Percentiles rank a stretch among this genome's conserved stretches.
phyloP scores from a whole-genome alignment of 2,888 invertebrate genomes.

The Leptopterna dolabrata region DNA sequence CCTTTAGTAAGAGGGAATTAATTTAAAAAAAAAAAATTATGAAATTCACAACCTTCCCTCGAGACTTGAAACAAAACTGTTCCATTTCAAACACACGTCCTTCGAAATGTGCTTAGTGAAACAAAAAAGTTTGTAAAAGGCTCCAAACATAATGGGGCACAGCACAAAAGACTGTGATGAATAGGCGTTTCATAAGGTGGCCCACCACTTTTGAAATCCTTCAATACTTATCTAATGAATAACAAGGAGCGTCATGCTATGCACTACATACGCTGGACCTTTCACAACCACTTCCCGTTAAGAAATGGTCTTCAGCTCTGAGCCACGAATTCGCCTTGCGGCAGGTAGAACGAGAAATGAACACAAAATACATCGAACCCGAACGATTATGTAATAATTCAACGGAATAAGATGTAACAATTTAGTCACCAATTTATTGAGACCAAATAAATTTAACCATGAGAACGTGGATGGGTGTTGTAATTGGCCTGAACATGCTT shows the following conservation, averaged over 20 bases:
- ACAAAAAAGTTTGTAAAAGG: neutral
- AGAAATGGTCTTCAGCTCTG: neutral
- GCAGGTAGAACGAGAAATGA: neutral
- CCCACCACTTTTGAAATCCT: conserved; percentile 8
- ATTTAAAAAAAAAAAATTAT: neutral
- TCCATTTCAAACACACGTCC: neutral
- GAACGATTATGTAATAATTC: too few species aligned
- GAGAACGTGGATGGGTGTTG: too few species aligned
- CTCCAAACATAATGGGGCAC: neutral
- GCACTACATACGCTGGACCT: conserved; percentile 18
- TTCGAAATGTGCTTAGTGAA: neutral
- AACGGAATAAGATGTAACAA: too few species aligned
- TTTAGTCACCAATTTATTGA: too few species aligned
- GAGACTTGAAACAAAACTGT: neutral
- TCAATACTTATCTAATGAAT: conserved; percentile 1
- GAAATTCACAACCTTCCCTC: neutral
- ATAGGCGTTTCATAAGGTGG: neutral
- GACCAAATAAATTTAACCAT: too few species aligned
- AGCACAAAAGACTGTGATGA: neutral
- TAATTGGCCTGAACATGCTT: too few species aligned
- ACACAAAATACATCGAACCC: too few species aligned
- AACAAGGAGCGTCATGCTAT: conserved; percentile 27
- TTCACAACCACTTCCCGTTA: conserved; percentile 19
- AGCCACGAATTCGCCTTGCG: neutral
- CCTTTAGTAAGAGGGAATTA: neutral